Percentiles rank a stretch among this genome's conserved stretches.
These are phyloP conservation scores for Betta splendens DNA, from an alignment of 2,797 vertebrate species.

Conservation along the genomic window DNA sequence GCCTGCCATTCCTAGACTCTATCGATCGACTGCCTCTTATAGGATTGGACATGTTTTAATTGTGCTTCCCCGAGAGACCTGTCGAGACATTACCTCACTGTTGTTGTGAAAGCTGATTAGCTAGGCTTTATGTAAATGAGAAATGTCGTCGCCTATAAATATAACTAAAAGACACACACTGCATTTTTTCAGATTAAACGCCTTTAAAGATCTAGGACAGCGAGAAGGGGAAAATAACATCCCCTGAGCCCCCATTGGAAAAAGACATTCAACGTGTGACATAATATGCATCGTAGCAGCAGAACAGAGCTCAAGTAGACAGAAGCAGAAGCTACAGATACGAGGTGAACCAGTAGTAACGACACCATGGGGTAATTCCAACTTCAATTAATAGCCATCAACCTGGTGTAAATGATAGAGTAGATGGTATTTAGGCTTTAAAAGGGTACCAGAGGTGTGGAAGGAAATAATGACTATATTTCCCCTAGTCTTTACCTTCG, in stretches of 20 bases:
- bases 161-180: conserved; percentile 44
- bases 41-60: conserved; percentile 69
- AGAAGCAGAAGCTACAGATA: conserved; percentile 54
- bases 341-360: conserved; percentile 8
- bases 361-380: conserved; percentile 1
- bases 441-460: conserved; percentile 3
- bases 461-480: neutral
- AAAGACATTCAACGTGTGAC: conserved; percentile 75
- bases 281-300: conserved; percentile 71
- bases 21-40: conserved; percentile 75
- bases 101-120: conserved; percentile 75
- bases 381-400: conserved; percentile 10
- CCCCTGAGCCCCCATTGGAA: conserved; percentile 51
- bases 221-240: conserved; percentile 18
- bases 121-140: conserved; percentile 77
- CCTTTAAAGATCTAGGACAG: conserved; percentile 47
- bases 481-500: conserved; percentile 20
- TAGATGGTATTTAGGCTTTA: conserved; percentile 1
- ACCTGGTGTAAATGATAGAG: conserved; percentile 10
- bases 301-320: conserved; percentile 58
- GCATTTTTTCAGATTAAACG: conserved; percentile 50
- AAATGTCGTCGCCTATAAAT: conserved; percentile 61
- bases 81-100: conserved; percentile 81
- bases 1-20: conserved; percentile 55
- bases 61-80: conserved; percentile 64